Base-by-base conservation (phyloP, 2,888 invertebrate genomes). In the Poecilobothrus nobilitatus region DNA sequence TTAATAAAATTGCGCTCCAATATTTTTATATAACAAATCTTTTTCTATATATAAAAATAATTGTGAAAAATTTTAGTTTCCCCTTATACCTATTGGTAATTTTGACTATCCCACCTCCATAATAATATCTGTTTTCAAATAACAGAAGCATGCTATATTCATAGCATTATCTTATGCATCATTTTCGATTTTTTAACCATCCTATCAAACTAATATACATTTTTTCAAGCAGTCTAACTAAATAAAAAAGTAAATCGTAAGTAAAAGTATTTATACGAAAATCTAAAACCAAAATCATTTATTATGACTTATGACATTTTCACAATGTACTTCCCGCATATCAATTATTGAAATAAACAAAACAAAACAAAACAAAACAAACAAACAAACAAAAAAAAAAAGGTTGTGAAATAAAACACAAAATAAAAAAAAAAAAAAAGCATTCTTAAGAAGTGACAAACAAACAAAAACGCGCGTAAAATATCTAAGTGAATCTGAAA, bases 401-500 rank as follows among this genome's bases (percentile, higher is more conserved):
- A 21, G 68, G 65, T 68, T 72, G 69, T 69, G 70, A 53, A 53
- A 53, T 18, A n/a, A 53, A 53, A 53, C 53, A 53, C 53, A 53
- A 53, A 67, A 67, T 21, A 8, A 10, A 68, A 68, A 20, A 61
- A 62, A n/a, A 44, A 44, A 44, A 15, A 18, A 53, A 53, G 6
- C 53, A 53, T 12, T 64, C 65, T 67, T 34, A 62, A 15, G 22
- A 33, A 21, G 33, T 64, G 27, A 20, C 22, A 21, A 15, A 64
- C 22, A 18, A 64, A 20, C 1, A 63, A 22, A 61, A 69, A 66
- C 61, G n/a, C n/a, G n/a, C 21, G 8, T 12, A 68, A 71, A 67
- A 64, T 22, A 66, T 44, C 67, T 67, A 37, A 64, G 66, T 41
- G 70, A 71, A 72, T 68, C 71, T 70, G 71, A 27, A 27, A 27